phyloP scores from a whole-genome alignment of 35 echinoderm and acorn worm genomes.

The Heliocidaris erythrogramma region DNA sequence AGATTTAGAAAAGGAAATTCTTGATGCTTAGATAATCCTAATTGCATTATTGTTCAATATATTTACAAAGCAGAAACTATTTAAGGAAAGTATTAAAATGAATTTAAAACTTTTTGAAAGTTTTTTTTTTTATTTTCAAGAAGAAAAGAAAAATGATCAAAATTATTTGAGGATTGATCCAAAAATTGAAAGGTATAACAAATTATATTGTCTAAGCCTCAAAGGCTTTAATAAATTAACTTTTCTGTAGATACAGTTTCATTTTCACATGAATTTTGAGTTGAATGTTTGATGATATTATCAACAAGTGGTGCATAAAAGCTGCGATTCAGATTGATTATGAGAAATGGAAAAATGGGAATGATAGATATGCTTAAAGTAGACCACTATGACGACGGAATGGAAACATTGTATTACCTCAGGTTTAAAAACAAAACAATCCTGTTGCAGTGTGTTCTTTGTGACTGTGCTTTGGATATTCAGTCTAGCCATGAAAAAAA shows the following conservation, averaged over 20 bases:
- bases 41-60: not conserved
- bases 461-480: not conserved
- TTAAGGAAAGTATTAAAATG: not conserved
- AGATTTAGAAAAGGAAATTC: not conserved
- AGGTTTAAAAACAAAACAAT: not conserved
- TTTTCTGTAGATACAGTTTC: not conserved
- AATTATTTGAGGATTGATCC: not conserved
- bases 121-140: not conserved
- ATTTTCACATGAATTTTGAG: too few species aligned
- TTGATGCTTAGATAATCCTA: not conserved
- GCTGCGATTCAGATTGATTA: not conserved
- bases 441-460: not conserved
- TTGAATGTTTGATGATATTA: too few species aligned
- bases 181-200: not conserved
- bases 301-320: not conserved
- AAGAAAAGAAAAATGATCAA: not conserved
- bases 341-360: not conserved
- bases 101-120: not conserved
- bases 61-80: not conserved
- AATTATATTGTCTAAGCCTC: not conserved
- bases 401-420: not conserved
- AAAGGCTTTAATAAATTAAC: not conserved
- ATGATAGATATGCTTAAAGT: not conserved
- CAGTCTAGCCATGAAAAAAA: not conserved
- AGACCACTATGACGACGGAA: not conserved